phyloP scores from a whole-genome alignment of 35 echinoderm and acorn worm species.

The Heliocidaris tuberculata region DNA sequence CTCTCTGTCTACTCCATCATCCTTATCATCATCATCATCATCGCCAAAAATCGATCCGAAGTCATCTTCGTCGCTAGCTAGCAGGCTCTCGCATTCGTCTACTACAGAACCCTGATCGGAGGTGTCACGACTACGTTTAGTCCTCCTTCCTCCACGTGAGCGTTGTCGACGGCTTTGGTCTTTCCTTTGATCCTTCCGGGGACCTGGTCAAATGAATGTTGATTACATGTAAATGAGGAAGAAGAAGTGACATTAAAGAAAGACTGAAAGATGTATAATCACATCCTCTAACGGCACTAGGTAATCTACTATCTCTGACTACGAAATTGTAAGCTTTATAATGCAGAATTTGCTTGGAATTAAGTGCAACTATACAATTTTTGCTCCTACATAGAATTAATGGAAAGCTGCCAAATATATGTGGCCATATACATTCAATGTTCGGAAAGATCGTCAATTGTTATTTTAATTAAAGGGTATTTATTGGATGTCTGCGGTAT shows the following conservation, averaged over 20 bases:
- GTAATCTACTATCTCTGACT: too few relatives aligned
- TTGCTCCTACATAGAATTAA: too few relatives aligned
- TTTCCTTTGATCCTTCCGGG: background rate
- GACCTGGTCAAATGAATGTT: background rate
- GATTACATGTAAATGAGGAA: background rate
- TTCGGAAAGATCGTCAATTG: too few relatives aligned
- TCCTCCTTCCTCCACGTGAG: background rate
- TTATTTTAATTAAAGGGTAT: too few relatives aligned
- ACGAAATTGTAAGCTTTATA: too few relatives aligned
- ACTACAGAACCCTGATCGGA: slow-evolving; percentile 2
- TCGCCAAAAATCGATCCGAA: background rate
- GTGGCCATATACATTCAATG: too few relatives aligned
- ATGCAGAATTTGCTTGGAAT: too few relatives aligned
- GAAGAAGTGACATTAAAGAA: background rate
- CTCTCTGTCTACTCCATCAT: background rate
- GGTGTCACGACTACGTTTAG: background rate
- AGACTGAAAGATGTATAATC: too few relatives aligned
- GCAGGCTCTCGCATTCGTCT: slow-evolving; percentile 14
- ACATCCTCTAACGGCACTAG: too few relatives aligned
- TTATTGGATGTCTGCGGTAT: too few relatives aligned
- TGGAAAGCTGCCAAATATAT: too few relatives aligned
- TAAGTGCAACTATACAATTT: too few relatives aligned
- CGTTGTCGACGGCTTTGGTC: background rate
- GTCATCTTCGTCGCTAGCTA: background rate
- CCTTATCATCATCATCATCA: background rate